phyloP scores from a whole-genome alignment of 2,113 vertebrate genomes.

The Puntigrus tetrazona region DNA sequence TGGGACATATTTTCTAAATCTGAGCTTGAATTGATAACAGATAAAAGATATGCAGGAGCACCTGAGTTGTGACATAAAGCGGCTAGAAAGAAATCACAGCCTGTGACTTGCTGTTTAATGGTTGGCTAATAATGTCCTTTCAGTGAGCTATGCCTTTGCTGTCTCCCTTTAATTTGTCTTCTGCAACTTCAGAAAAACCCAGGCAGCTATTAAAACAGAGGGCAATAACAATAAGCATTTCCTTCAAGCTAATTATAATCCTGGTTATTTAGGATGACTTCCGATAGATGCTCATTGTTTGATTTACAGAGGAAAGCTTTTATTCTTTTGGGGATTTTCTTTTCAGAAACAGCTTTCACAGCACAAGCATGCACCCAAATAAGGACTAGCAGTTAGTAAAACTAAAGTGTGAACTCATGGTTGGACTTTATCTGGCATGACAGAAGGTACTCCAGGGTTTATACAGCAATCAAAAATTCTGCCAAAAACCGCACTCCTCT shows the following conservation, averaged over 20 bases:
- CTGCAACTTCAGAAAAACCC: conserved; percentile 65
- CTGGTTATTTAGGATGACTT: conserved; percentile 65
- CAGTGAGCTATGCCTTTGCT: conserved; percentile 51
- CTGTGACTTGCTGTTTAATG: conserved; percentile 72
- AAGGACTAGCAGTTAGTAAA: not conserved
- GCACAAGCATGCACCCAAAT: not conserved
- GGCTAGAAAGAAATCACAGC: conserved; percentile 70
- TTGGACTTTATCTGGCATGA: conserved; percentile 1
- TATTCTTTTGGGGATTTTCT: not conserved
- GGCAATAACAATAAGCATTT: conserved; percentile 61
- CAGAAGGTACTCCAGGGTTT: conserved; percentile 2
- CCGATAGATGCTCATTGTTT: conserved; percentile 64
- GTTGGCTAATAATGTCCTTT: conserved; percentile 69
- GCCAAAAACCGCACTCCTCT: conserved; percentile 30
- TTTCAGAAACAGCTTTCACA: not conserved
- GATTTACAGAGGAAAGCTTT: conserved; percentile 24
- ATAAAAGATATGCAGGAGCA: conserved; percentile 58
- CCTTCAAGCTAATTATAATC: conserved; percentile 59
- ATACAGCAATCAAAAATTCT: conserved; percentile 24
- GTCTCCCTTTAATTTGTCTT: conserved; percentile 18
- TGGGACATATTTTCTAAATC: conserved; percentile 67
- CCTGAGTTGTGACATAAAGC: conserved; percentile 59
- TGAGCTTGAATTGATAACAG: too few relatives aligned
- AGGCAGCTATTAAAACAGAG: conserved; percentile 7
- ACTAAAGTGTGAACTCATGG: conserved; percentile 3